phyloP scores from a whole-genome alignment of 2,888 invertebrate genomes.

The Habrosyne pyritoides region DNA sequence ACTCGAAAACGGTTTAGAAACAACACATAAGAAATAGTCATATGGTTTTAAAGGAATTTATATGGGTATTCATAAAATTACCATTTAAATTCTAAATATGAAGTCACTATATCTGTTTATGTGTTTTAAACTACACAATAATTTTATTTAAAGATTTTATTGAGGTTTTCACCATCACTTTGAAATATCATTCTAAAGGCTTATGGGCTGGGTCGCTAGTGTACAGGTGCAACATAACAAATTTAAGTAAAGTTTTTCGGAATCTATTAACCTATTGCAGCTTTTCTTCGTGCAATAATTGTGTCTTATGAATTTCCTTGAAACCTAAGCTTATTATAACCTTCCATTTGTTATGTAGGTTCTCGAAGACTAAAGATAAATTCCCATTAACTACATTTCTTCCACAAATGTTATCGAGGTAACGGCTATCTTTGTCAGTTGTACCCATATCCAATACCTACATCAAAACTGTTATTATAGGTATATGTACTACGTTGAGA shows the following conservation, averaged over 20 bases:
- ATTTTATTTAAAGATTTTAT: too few species aligned
- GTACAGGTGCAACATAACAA: neutral
- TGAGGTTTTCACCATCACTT: too few species aligned
- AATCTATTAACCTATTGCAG: neutral
- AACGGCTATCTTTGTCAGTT: neutral
- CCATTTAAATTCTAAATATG: too few species aligned
- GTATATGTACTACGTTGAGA: neutral
- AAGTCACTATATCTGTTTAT: too few species aligned
- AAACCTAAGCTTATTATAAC: neutral
- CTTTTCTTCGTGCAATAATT: neutral
- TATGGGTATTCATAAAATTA: too few species aligned
- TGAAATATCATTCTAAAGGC: too few species aligned
- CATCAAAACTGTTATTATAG: neutral
- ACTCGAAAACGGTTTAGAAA: slow-evolving; percentile 6
- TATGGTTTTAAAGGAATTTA: too few species aligned
- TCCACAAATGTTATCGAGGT: neutral
- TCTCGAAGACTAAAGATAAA: neutral
- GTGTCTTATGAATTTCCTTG: neutral
- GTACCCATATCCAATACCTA: neutral
- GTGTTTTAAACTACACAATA: too few species aligned
- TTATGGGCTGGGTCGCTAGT: too few species aligned
- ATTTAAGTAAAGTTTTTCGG: neutral
- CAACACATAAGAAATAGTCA: neutral
- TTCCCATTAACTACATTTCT: neutral
- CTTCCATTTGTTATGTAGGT: neutral